Base-by-base conservation (phyloP, 2,797 vertebrate genomes). In the Oryzias dopingdopingensis region DNA sequence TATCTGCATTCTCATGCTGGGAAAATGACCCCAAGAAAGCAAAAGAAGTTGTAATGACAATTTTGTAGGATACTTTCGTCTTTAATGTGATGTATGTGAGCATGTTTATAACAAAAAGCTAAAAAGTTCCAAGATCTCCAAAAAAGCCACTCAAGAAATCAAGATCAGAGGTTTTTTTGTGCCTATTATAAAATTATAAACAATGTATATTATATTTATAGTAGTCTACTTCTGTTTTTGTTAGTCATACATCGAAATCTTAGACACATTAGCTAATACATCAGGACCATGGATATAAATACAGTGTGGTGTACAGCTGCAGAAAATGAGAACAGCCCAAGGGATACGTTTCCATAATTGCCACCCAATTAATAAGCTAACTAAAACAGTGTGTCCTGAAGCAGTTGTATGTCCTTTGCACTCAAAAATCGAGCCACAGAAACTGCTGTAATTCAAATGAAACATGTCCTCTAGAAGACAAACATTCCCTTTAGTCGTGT, bases 311-410 rank as follows among this genome's bases (percentile, higher is more conserved):
- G 65, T 59, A 48, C 55, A 62, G 60, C 53, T 64, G 55, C 49
- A 49, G 56, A 75, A 67, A 73, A 58, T 44, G 51, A 76, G 58
- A 70, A 54, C 61, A 62, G 80, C 85, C 82, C 50, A 49, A 56
- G 76, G 78, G 70, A 63, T 72, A 76, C 67, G 32, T 83, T 86
- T 75, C 75, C 61, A 67, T 88, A 83, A 87, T 85, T 81, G 73
- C 72, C 50, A 52, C 56, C 59, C 69, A 88, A 84, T 88, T 88
- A 90, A 88, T 80, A 75, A 86, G 72, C 69, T 56, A 67, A 73
- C 70, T 47, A 70, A 81, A 85, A 80, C 44, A 22, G 18, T 56
- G 22, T 68, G 67, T 82, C 76, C 76, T 79, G 66, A 62, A 80
- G 85, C 73, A 46, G 26, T 64, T 70, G 77, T 41, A 26, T 69